phyloP scores from a whole-genome alignment of 2,113 vertebrate species.

The Halcyon malimbica region DNA sequence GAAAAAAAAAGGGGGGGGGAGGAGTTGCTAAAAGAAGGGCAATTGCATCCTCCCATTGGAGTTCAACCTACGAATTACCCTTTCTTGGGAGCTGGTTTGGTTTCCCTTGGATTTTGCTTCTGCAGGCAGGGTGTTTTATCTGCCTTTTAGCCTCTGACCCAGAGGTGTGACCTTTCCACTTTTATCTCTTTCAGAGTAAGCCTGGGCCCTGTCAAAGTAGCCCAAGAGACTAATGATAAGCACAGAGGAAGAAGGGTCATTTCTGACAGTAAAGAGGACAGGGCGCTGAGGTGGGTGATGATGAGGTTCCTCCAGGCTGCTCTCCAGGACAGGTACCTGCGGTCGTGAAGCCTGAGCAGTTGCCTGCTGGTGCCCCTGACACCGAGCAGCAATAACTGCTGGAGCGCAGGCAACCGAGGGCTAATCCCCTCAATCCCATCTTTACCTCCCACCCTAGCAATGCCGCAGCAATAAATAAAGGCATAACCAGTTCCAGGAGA shows the following conservation, averaged over 20 bases:
- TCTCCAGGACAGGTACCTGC: not conserved
- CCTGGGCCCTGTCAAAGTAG: slow-evolving; percentile 28
- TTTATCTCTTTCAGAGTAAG: slow-evolving; percentile 51
- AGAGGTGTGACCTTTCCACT: slow-evolving; percentile 55
- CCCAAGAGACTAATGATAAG: not conserved
- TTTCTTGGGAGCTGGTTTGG: slow-evolving; percentile 16
- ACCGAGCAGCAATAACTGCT: rapidly evolving
- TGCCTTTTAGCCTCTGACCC: slow-evolving; percentile 67
- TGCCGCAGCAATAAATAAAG: not conserved
- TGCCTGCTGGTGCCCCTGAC: rapidly evolving
- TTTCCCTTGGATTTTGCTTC: slow-evolving; percentile 37
- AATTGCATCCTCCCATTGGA: not conserved
- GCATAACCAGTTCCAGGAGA: not conserved
- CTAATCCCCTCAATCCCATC: not conserved
- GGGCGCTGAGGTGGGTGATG: not conserved
- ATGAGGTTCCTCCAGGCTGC: not conserved
- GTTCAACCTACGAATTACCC: not conserved
- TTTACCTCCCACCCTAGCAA: not conserved
- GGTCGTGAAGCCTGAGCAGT: not conserved
- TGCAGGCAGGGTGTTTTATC: slow-evolving; percentile 47
- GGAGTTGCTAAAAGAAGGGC: slow-evolving; percentile 19
- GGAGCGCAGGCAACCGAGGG: not conserved
- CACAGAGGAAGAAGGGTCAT: not conserved
- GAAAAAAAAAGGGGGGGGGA: not conserved
- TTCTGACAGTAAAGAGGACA: not conserved